Percentiles rank a stretch among this genome's conserved stretches.
Conservation (phyloP, 1,140 invertebrate species). For the Caenorhabditis latens region DNA sequence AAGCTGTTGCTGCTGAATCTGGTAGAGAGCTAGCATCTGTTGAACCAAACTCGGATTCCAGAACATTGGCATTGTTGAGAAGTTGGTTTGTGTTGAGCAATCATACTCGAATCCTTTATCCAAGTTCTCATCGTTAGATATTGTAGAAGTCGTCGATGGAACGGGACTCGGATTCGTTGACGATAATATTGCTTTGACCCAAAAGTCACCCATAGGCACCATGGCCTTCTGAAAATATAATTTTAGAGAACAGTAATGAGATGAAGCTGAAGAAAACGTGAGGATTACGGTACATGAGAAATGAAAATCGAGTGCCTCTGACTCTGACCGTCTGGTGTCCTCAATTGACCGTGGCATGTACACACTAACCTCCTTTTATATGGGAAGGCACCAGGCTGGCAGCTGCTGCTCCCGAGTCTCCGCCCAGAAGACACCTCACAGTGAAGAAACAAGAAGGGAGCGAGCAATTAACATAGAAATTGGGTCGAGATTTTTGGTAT, state of each 20-base stretch:
- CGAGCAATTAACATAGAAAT: conserved; percentile 49
- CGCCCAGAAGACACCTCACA: conserved; percentile 47
- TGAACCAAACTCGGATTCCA: conserved; percentile 20
- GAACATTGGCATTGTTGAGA: conserved; percentile 22
- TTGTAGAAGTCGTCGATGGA: conserved; percentile 10
- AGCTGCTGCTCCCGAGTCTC: conserved; percentile 55
- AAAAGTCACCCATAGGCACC: conserved; percentile 38
- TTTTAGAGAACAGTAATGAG: background rate
- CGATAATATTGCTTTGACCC: conserved; percentile 48
- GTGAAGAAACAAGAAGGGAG: conserved; percentile 1
- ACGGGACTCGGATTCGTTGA: conserved; percentile 37
- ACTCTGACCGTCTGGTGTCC: conserved; percentile 21
- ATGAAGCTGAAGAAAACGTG: background rate
- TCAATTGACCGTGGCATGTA: conserved; percentile 51
- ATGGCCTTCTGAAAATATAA: conserved; percentile 21
- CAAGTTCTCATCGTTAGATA: conserved; percentile 44
- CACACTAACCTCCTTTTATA: conserved; percentile 55
- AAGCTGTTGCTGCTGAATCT: conserved; percentile 59
- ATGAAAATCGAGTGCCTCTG: background rate
- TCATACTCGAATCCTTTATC: background rate
- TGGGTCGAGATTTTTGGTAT: conserved; percentile 51
- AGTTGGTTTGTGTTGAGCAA: conserved; percentile 10
- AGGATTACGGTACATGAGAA: background rate
- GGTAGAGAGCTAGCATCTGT: conserved; percentile 39
- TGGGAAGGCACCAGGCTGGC: conserved; percentile 45